phyloP scores from a whole-genome alignment of 2,113 vertebrate genomes.

The Microtus pennsylvanicus region DNA sequence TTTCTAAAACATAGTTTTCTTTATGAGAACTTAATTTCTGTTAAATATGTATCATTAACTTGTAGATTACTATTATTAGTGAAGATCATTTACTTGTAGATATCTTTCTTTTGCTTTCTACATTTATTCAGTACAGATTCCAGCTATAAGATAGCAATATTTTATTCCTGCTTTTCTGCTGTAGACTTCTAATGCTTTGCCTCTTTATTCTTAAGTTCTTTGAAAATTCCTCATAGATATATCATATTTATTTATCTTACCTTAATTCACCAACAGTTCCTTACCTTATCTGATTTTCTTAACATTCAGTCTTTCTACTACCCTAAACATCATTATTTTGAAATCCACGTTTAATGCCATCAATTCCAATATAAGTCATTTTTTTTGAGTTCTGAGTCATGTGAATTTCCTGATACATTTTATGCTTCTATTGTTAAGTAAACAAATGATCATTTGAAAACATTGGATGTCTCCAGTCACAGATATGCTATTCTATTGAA shows the following conservation, averaged over 20 bases:
- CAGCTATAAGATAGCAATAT: not conserved
- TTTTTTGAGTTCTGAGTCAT: not conserved
- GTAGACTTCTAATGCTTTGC: not conserved
- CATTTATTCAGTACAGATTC: conserved; percentile 24
- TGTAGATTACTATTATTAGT: not conserved
- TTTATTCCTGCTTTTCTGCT: conserved; percentile 12
- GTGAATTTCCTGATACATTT: not conserved
- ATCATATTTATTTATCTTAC: not conserved
- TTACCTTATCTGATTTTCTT: not conserved
- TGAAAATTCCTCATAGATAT: not conserved
- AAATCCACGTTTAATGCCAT: not conserved
- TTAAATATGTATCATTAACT: not conserved
- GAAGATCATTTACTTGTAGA: not conserved
- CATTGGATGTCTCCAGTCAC: not conserved
- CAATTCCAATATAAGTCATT: not conserved
- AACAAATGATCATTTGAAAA: not conserved
- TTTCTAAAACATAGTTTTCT: not conserved
- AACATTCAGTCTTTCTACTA: not conserved
- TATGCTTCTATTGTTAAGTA: not conserved
- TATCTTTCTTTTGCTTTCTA: not conserved
- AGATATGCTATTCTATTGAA: not conserved
- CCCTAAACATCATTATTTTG: not conserved
- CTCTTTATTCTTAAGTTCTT: conserved; percentile 1
- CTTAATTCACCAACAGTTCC: not conserved
- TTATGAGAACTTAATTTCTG: not conserved